A percentile compares a stretch with the other conserved stretches of the same genome.
Conservation (phyloP, 2,113 vertebrate genomes). For the Phrynosoma blainvillii region DNA sequence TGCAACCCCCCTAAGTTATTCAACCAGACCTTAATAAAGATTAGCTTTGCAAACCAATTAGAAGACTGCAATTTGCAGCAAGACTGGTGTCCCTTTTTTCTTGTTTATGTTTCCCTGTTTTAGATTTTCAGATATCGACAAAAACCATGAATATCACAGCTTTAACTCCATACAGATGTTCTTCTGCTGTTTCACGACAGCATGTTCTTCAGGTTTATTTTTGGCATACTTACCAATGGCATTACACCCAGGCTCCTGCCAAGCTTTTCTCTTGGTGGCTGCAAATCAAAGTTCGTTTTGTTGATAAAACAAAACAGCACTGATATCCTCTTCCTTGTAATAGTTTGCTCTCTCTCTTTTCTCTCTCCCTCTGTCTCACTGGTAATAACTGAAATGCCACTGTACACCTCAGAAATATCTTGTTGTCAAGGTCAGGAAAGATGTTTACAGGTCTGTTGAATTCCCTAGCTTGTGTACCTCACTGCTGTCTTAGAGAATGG, state of each 20-base stretch:
- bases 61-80: background rate
- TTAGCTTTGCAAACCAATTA: background rate
- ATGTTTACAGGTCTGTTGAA: constrained; percentile 48
- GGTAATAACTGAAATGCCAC: constrained; percentile 5
- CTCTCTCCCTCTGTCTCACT: background rate
- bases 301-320: background rate
- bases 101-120: background rate
- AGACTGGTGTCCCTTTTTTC: background rate
- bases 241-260: constrained; percentile 11
- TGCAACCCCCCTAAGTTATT: too few species aligned
- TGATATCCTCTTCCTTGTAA: constrained; percentile 50
- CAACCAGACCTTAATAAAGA: background rate
- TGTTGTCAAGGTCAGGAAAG: constrained; percentile 43
- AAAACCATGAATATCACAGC: background rate
- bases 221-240: background rate
- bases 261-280: background rate
- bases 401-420: constrained; percentile 23
- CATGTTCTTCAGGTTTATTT: background rate
- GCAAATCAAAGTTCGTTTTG: constrained; percentile 16
- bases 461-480: constrained; percentile 41
- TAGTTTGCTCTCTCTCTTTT: constrained; percentile 32
- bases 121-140: background rate
- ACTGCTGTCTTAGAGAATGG: constrained; percentile 31
- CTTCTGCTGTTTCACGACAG: background rate
- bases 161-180: background rate